phyloP scores from a whole-genome alignment of 2,113 vertebrate genomes.

The Sarotherodon lohbergeri region DNA sequence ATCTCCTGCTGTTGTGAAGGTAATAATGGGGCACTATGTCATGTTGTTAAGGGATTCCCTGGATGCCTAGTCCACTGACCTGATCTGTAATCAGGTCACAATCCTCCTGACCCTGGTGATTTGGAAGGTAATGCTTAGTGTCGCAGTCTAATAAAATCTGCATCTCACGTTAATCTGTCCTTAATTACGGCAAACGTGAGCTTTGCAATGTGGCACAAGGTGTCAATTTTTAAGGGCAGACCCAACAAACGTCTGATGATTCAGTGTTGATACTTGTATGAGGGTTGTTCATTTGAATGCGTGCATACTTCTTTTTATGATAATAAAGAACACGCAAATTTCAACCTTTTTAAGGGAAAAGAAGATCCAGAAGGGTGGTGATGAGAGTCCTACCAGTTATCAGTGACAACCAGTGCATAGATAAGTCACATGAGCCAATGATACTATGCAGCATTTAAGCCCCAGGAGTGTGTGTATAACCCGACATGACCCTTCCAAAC shows the following conservation, averaged over 20 bases:
- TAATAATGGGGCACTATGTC: slow-evolving; percentile 9
- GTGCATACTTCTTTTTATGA: not conserved
- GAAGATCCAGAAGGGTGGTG: not conserved
- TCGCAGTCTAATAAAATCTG: not conserved
- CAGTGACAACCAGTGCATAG: not conserved
- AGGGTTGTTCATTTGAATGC: not conserved
- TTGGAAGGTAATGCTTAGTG: not conserved
- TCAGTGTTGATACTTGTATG: not conserved
- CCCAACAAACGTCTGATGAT: not conserved
- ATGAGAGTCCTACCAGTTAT: not conserved
- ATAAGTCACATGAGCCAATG: not conserved
- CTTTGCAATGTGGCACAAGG: not conserved
- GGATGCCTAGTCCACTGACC: slow-evolving; percentile 1
- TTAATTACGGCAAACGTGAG: not conserved
- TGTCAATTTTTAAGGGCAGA: not conserved
- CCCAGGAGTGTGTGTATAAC: not conserved
- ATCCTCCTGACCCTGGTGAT: not conserved
- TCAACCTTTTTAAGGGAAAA: not conserved
- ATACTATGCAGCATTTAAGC: not conserved
- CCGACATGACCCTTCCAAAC: slow-evolving; percentile 1
- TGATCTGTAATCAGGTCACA: slow-evolving; percentile 7
- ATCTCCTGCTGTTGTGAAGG: not conserved
- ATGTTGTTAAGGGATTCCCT: not conserved
- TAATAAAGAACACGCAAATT: not conserved
- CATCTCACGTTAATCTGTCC: not conserved